Evolutionary conservation across 2,113 vertebrate species (phyloP), one percentile per base, ranked within the genome.

Genomic region (Gulo gulo): DNA sequence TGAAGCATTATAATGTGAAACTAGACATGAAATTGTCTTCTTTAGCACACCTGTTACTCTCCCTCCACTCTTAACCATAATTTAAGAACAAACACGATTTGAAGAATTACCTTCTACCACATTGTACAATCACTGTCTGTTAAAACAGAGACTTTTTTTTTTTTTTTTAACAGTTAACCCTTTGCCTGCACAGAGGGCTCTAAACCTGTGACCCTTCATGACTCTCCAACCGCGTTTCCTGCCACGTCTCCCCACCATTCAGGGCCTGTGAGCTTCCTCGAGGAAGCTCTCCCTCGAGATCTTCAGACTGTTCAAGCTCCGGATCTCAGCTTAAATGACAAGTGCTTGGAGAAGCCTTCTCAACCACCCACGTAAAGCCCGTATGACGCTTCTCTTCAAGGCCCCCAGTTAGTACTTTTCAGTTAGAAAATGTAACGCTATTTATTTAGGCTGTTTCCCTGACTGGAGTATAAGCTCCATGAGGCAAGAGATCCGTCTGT

Each of bases 81-180:
- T 74, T 18, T 57, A 74, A 89, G 23, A 91, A 50, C 6, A 31
- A 50, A 34, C 47, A 23, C 8, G 59, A 34, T 39, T 31, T 78
- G n/a, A 90, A 88, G 8, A 84, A 34, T 83, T 86, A 69, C 50
- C 26, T 78, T 67, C 65, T 45, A 63, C 47, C 81, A 59, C 4
- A 15, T 42, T 86, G 8, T 39, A 57, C 42, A 71, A 83, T 67
- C 8, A 74, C 50, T 47, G 85, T 65, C 92, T 88, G 29, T 26
- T 80, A 71, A 87, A 59, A 55, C 29, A 79, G 52, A 94, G 26
- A 86, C 42, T 24, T n/a, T n/a, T n/a, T 89, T 24, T n/a, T n/a
- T n/a, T 89, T 61, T 39, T 61, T 85, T 74, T 81, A 20, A 3
- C 42, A 82, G 4, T n/a, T 61, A 88, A 61, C 63, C 76, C 78